A percentile compares a stretch with the other conserved stretches of the same genome.
phyloP scores from a whole-genome alignment of 2,113 vertebrate genomes.

The Clarias macrocephalus region DNA sequence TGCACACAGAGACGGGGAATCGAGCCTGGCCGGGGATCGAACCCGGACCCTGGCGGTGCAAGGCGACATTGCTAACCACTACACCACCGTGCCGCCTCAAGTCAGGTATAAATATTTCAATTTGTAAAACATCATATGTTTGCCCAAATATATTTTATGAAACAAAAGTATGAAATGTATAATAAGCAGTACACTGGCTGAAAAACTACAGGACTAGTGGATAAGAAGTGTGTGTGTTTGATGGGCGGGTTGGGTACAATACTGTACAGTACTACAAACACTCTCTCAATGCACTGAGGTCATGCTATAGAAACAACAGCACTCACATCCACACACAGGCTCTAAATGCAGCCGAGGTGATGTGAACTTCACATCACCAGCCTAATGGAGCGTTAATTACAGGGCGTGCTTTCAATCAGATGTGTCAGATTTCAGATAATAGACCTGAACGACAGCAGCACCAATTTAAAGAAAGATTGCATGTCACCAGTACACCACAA shows the following conservation, averaged over 20 bases:
- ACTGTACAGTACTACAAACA: not conserved
- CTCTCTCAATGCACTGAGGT: not conserved
- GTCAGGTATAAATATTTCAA: not conserved
- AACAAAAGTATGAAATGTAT: not conserved
- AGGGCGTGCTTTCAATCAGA: not conserved
- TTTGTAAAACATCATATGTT: not conserved
- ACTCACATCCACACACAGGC: not conserved
- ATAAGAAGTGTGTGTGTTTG: not conserved
- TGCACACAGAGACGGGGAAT: too few species aligned
- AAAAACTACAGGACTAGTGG: not conserved
- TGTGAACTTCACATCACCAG: not conserved
- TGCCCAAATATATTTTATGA: too few species aligned
- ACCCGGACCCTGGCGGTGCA: too few species aligned
- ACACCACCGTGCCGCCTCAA: too few species aligned
- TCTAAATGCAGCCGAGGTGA: not conserved
- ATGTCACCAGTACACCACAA: too few species aligned
- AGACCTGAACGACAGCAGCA: not conserved
- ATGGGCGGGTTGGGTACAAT: too few species aligned
- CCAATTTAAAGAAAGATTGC: not conserved
- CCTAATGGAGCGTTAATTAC: slow-evolving; percentile 22
- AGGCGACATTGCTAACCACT: too few species aligned
- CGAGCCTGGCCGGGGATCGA: too few species aligned
- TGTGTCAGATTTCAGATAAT: not conserved
- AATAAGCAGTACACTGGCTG: not conserved
- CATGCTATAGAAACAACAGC: slow-evolving; percentile 24